Evolutionary conservation across 1,140 invertebrate genomes (phyloP), one percentile per base, ranked within the genome.

Genomic region (roundworm (Caenorhabditis elegans)): DNA sequence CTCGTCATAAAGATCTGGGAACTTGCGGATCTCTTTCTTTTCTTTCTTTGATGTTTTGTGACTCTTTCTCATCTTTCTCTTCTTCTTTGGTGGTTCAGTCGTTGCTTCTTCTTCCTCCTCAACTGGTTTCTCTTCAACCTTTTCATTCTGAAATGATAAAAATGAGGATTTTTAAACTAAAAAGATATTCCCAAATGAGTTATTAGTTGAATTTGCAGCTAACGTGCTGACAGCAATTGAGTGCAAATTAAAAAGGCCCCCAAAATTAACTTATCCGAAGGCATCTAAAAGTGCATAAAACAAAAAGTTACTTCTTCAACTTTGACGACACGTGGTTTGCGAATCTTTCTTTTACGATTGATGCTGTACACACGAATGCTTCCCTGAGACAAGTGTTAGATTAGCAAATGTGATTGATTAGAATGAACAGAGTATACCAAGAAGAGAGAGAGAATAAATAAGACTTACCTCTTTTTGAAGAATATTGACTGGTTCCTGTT

Each of bases 301-400:
- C 60, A 11, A 39, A 39, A 22, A 3, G 22, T 70, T 70, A 70
- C 60, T 70, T 70, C 34, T 70, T 70, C 34, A 70, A 70, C 34
- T 70, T 39, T 70, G 34, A 39, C 60, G 19, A 39, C 34, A 70
- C 34, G 60, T 70, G 31, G 60, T 34, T 70, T 70, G 34, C 60
- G 60, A 70, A 19, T 70, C n/a, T 70, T 39, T 34, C 34, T 39
- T 70, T 70, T 70, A 39, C 60, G 60, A 19, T 70, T 70, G 60
- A 70, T 70, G 31, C 34, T 70, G 60, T 70, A 70, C 17, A 70
- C 60, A 70, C 60, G 60, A 70, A 70, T 26, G 60, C 60, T 70
- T 70, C 60, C 60, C 60, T 70, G 60, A 39, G 60, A 70, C 31
- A 39, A 39, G n/a, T 19, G 60, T 39, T 39, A 70, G 60, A 39